Conservation (phyloP, 2,797 vertebrate species). For the Meda fulgida region DNA sequence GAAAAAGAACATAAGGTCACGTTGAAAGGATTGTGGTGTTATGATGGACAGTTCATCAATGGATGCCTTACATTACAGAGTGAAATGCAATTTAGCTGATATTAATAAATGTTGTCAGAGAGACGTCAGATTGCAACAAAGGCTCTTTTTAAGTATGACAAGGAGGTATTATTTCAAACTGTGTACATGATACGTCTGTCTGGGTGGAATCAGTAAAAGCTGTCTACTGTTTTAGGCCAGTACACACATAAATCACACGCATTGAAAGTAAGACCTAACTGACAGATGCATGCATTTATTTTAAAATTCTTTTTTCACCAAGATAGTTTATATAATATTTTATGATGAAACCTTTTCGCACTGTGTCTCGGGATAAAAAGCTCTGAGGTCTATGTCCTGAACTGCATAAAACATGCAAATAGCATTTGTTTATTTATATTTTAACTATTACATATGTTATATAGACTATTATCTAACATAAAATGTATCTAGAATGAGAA, state of each 20-base stretch:
- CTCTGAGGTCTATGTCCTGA: neutral
- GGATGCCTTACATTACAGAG: constrained; percentile 33
- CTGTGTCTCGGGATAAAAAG: neutral
- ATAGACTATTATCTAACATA: neutral
- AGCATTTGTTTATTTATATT: neutral
- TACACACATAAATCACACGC: neutral
- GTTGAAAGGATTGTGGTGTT: constrained; percentile 10
- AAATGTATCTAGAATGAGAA: neutral
- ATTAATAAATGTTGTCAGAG: constrained; percentile 40
- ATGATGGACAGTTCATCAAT: constrained; percentile 44
- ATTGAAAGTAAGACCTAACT: neutral
- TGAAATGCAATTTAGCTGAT: constrained; percentile 33
- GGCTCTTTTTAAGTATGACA: constrained; percentile 35
- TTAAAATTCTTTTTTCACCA: neutral
- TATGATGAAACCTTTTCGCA: neutral
- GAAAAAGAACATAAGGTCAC: constrained; percentile 33
- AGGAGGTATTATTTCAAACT: constrained; percentile 19
- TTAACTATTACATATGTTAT: neutral
- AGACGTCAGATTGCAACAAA: constrained; percentile 36
- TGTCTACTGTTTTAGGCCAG: neutral
- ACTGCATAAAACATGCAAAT: neutral
- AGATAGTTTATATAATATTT: too few species aligned
- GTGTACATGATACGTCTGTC: neutral
- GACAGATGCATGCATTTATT: neutral
- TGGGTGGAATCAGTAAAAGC: neutral